Conservation (phyloP, 1,140 invertebrate species). For the Dendroctonus ponderosae region DNA sequence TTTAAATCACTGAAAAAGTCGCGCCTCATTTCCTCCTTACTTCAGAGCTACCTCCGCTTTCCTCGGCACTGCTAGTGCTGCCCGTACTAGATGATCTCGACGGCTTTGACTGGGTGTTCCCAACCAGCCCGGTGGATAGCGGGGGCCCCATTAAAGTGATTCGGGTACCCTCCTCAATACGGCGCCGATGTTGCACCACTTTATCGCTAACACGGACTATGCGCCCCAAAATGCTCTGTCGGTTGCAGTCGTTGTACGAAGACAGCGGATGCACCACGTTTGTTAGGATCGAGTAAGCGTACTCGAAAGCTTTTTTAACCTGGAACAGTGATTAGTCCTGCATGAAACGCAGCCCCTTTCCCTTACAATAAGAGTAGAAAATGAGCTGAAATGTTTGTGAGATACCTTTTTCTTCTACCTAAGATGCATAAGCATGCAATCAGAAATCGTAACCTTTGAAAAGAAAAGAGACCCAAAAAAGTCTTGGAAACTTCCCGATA, state of each 20-base stretch:
- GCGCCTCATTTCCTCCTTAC: slow-evolving; percentile 26
- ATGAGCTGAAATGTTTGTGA: too few relatives aligned
- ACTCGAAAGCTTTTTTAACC: slow-evolving; percentile 94
- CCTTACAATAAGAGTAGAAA: too few relatives aligned
- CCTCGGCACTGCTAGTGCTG: slow-evolving; percentile 46
- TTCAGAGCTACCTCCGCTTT: slow-evolving; percentile 47
- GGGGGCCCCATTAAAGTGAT: not conserved
- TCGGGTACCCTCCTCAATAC: slow-evolving; percentile 49
- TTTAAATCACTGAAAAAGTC: not conserved
- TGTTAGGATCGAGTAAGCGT: slow-evolving; percentile 83
- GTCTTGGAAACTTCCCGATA: too few relatives aligned
- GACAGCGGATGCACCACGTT: slow-evolving; percentile 74
- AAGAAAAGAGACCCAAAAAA: too few relatives aligned
- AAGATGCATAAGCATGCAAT: too few relatives aligned
- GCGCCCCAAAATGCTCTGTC: slow-evolving; percentile 75
- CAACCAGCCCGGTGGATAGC: slow-evolving; percentile 3
- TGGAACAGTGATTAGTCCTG: slow-evolving; percentile 53
- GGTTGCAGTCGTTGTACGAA: slow-evolving; percentile 56
- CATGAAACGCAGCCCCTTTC: too few relatives aligned
- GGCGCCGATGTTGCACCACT: slow-evolving; percentile 85
- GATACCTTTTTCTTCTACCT: too few relatives aligned
- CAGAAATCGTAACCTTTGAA: too few relatives aligned
- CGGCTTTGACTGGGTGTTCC: slow-evolving; percentile 23
- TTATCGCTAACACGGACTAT: slow-evolving; percentile 91
- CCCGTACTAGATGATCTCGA: slow-evolving; percentile 47